Evolutionary conservation across 2,113 vertebrate genomes (phyloP).

Genomic region (Entelurus aequoreus): DNA sequence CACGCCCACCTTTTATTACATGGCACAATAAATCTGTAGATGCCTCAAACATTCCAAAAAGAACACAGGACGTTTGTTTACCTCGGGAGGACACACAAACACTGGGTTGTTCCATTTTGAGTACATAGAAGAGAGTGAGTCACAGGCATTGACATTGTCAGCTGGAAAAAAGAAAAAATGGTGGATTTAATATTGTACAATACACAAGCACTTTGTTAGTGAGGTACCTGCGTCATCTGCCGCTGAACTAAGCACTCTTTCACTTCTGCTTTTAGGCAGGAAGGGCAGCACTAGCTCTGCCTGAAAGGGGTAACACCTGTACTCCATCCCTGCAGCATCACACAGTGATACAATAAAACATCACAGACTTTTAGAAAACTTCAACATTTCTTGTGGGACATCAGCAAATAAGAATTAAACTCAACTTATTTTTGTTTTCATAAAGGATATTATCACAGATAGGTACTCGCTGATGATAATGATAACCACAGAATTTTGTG

Average conservation of each 20-base stretch:
- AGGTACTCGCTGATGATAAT: not conserved
- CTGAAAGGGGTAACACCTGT: constrained; percentile 91
- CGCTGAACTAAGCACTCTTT: constrained; percentile 73
- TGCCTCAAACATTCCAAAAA: not conserved
- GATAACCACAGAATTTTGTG: too few relatives aligned
- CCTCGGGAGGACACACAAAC: constrained; percentile 81
- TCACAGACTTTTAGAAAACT: not conserved
- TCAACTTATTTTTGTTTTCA: not conserved
- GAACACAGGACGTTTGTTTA: constrained; percentile 43
- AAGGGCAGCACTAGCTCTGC: constrained; percentile 85
- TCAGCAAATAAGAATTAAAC: too few relatives aligned
- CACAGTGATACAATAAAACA: constrained; percentile 8
- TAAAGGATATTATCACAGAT: not conserved
- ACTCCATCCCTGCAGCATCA: constrained; percentile 79
- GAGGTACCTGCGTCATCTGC: constrained; percentile 75
- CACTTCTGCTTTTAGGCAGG: constrained; percentile 79
- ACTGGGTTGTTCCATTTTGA: constrained; percentile 93
- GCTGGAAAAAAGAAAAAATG: constrained; percentile 24
- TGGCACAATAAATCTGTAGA: not conserved
- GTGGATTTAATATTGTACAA: not conserved
- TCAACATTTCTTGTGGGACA: not conserved
- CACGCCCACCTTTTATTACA: constrained; percentile 77
- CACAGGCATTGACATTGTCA: constrained; percentile 49
- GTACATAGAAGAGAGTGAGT: constrained; percentile 77
- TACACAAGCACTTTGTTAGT: constrained; percentile 7